Evolutionary conservation across 2,888 invertebrate genomes (phyloP), one percentile per base, ranked within the genome.

Genomic region (Sinodicranocentrus sp.): DNA sequence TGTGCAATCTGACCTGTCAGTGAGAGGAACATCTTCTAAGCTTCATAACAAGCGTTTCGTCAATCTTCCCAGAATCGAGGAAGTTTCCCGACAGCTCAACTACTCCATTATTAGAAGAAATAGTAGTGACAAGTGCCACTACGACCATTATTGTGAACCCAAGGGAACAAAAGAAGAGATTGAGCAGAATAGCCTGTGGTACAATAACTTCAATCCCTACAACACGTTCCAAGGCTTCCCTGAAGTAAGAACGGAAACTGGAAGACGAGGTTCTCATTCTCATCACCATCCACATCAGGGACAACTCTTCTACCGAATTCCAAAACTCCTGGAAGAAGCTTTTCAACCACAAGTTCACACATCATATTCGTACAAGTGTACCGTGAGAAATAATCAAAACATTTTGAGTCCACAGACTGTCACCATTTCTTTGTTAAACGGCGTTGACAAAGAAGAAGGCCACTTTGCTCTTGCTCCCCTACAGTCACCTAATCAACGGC

Each of bases 301-400:
- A 26, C 83, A 72, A 23, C 10, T 13, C 25, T 72, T 67, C 70
- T 83, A 72, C 59, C 54, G 76, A 72, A 71, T 85, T 15, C 84
- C 84, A 2, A 77, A 84, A 39, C 48, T 85, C 1, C 25, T 84
- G 54, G 70, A 80, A 23, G 75, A 86, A 75, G 87, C 87, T 1
- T 87, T 87, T 48, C 54, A 72, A 26, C 84, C 84, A 15, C 82
- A 87, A 33, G 65, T 84, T 33, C 63, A 39, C 13, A 84, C 77
- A 23, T 82, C 82, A 28, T 87, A 87, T 61, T 84, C 82, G 25
- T 87, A 87, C 78, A 87, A 87, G 83, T 85, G 79, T 54, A 57
- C 48, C 23, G 82, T 82, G 68, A 63, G 85, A 84, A 87, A 79
- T 65, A 76, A 57, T 19, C 63, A 84, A 52, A 72, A 82, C 59